A percentile compares a stretch with the other conserved stretches of the same genome.
These are phyloP conservation scores for Papilio dardanus DNA, from an alignment of 1,140 invertebrate species.

Conservation along the genomic window DNA sequence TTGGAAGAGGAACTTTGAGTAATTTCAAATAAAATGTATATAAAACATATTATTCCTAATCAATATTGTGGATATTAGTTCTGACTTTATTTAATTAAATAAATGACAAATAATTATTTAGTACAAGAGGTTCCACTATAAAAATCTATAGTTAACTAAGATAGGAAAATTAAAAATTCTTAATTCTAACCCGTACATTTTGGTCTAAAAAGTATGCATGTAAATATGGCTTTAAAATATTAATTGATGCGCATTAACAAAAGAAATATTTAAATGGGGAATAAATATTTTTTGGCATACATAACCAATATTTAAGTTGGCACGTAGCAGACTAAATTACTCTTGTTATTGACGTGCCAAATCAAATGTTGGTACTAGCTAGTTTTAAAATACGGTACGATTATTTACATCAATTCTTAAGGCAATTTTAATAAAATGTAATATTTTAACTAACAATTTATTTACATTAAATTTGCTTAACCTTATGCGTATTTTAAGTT, in stretches of 20 bases:
- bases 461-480: not conserved
- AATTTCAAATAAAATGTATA: too few relatives aligned
- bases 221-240: not conserved
- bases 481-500: not conserved
- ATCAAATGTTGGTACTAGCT: not conserved
- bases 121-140: too few relatives aligned
- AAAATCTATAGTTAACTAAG: too few relatives aligned
- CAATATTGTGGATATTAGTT: too few relatives aligned
- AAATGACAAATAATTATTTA: too few relatives aligned
- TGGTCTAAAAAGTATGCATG: not conserved
- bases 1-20: too few relatives aligned
- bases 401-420: not conserved
- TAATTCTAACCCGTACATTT: too few relatives aligned
- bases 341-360: not conserved
- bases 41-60: too few relatives aligned
- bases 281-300: not conserved
- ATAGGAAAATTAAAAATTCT: too few relatives aligned
- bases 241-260: constrained; percentile 2
- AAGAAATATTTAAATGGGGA: not conserved
- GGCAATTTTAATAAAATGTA: not conserved
- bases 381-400: too few relatives aligned
- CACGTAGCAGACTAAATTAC: not conserved
- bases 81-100: too few relatives aligned
- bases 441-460: not conserved
- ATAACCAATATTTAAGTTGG: not conserved